Evolutionary conservation across 2,113 vertebrate species (phyloP), one percentile per base, ranked within the genome.

Genomic region (Catharus fuscescens): DNA sequence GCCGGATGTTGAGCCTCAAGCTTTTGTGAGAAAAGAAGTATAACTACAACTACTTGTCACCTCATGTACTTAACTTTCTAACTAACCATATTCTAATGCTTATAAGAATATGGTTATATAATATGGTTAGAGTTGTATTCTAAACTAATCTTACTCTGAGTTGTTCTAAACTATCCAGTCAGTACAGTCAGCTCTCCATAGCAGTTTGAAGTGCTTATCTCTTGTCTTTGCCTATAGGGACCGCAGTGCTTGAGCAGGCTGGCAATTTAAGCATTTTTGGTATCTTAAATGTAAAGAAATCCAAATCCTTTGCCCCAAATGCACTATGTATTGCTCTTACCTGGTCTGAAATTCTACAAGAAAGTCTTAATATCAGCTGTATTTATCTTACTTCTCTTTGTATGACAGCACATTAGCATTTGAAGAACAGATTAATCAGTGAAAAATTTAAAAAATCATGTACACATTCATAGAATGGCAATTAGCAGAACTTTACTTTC

Each of bases 401-500:
- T 56, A 42, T 7, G 3, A 47, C 47, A n/a, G 47, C 26, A 31
- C 14, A 23, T 72, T 42, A 45, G 34, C 44, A 67, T 6, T 4
- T n/a, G 17, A 85, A 84, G 24, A 85, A 45, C 53, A 92, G 67
- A 57, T 50, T 60, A 66, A 78, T 38, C 40, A 66, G 42, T 42
- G 31, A 73, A 88, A 88, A 88, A 74, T 42, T 40, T 71, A 66
- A 93, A 62, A 12, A 65, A 48, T 32, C 47, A 5, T 25, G 24
- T 40, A 45, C 29, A 48, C 10, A 54, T 77, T 83, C 66, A 36
- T 25, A 50, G 60, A 90, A 66, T 40, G 10, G 31, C 64, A 71
- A 91, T 86, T 71, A 94, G 57, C 44, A 86, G n/a, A 88, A 48
- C 40, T 81, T 88, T 64, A 85, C 48, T 91, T 80, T 69, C 44